Percentiles rank a stretch among this genome's conserved stretches.
phyloP scores from a whole-genome alignment of 2,888 invertebrate species.

The Sympetrum striolatum region DNA sequence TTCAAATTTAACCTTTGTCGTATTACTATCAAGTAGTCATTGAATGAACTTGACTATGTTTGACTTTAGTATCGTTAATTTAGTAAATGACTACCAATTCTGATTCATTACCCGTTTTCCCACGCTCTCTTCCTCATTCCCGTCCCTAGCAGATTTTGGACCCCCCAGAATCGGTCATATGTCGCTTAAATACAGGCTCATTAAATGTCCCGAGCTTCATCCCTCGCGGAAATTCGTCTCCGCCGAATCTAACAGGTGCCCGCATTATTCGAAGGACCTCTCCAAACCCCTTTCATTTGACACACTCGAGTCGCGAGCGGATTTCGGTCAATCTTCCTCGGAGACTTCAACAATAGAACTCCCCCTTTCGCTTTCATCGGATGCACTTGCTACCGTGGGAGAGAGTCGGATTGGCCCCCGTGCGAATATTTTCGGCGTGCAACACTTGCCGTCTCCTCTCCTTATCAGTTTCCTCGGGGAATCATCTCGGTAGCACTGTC shows the following conservation, averaged over 20 bases:
- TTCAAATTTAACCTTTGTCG: too few species aligned
- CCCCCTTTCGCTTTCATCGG: not conserved
- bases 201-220: not conserved
- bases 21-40: too few species aligned
- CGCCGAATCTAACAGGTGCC: not conserved
- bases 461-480: slow-evolving; percentile 17
- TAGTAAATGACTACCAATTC: too few species aligned
- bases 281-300: not conserved
- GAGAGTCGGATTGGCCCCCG: not conserved
- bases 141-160: too few species aligned
- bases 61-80: too few species aligned
- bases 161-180: too few species aligned
- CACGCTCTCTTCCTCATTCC: too few species aligned
- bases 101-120: too few species aligned
- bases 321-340: not conserved
- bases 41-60: too few species aligned
- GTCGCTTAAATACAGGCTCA: not conserved
- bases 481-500: not conserved
- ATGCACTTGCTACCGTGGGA: not conserved
- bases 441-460: not conserved
- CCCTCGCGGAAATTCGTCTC: not conserved
- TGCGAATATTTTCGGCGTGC: not conserved
- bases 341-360: not conserved
- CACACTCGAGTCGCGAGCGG: not conserved
- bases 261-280: not conserved